phyloP scores from a whole-genome alignment of 2,888 invertebrate genomes.

The Platynereis dumerilii region DNA sequence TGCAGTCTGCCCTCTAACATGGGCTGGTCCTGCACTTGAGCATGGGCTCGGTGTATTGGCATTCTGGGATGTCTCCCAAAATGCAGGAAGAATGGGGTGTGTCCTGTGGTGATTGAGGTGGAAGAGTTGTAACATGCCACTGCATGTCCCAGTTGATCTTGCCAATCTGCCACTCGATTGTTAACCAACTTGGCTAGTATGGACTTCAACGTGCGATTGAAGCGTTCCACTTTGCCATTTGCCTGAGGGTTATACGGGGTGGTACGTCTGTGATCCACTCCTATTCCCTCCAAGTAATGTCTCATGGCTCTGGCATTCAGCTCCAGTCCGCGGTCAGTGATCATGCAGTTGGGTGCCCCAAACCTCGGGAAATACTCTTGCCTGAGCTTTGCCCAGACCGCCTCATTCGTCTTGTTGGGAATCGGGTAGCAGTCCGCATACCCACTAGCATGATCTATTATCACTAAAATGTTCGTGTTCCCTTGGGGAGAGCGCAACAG shows the following conservation, averaged over 20 bases:
- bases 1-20: background rate
- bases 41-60: background rate
- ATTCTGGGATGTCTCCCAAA: background rate
- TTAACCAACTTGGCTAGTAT: conserved; percentile 4
- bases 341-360: background rate
- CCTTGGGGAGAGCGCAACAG: background rate
- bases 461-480: background rate
- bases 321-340: background rate
- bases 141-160: background rate
- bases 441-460: background rate
- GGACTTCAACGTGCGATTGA: conserved; percentile 1
- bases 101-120: background rate
- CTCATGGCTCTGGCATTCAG: background rate
- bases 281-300: background rate
- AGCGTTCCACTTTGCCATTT: background rate
- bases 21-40: background rate
- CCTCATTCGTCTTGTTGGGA: background rate
- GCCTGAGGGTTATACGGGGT: background rate
- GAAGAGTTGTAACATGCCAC: background rate
- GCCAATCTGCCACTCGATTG: background rate
- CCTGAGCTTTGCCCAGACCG: background rate
- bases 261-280: background rate
- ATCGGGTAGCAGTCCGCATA: background rate
- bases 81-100: conserved; percentile 5
- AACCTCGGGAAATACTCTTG: background rate